A percentile compares a stretch with the other conserved stretches of the same genome.
These are phyloP conservation scores for Phenacoccus solenopsis DNA, from an alignment of 1,140 invertebrate genomes.

Conservation along the genomic window DNA sequence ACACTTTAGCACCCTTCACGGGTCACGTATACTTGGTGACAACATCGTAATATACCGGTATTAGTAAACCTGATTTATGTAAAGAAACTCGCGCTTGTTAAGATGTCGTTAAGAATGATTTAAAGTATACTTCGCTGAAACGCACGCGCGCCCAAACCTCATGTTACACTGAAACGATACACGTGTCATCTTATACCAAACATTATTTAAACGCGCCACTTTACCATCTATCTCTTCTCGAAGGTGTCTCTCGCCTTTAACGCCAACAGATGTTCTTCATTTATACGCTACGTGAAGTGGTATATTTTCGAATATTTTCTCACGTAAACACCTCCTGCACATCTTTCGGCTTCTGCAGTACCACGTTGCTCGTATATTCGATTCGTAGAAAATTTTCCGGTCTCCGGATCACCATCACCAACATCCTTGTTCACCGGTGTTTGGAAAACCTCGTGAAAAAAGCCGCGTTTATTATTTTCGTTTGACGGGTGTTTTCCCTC, in stretches of 20 bases:
- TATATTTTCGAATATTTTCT: neutral
- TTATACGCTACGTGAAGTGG: neutral
- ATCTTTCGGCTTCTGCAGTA: no score
- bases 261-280: slow-evolving; percentile 9
- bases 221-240: neutral
- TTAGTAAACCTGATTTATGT: slow-evolving; percentile 15
- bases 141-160: neutral
- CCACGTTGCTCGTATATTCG: no score
- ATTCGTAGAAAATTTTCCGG: no score
- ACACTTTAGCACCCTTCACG: no score
- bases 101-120: slow-evolving; percentile 16
- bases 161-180: slow-evolving; percentile 9
- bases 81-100: slow-evolving; percentile 8
- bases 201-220: slow-evolving; percentile 11
- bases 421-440: no score
- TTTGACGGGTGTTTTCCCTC: no score
- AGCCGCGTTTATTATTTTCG: no score
- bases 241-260: neutral
- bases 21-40: no score
- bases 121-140: neutral
- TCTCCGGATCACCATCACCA: no score
- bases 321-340: neutral
- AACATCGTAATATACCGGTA: no score
- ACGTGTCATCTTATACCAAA: slow-evolving; percentile 17
- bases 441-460: no score